Percentiles rank a stretch among this genome's conserved stretches.
Evolutionary conservation across 2,113 vertebrate species (phyloP).

Genomic region (Microcebus lehilahytsara): DNA sequence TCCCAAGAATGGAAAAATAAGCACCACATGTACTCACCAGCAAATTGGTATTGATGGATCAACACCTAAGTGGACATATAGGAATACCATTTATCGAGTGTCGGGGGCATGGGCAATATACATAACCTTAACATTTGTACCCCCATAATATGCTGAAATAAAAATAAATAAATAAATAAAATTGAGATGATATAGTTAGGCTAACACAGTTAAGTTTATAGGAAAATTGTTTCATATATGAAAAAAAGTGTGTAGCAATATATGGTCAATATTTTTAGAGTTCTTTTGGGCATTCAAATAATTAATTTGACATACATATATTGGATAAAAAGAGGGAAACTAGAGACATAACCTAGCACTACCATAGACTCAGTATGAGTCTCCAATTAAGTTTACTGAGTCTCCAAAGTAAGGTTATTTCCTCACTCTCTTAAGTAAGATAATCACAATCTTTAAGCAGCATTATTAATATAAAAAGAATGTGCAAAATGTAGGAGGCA

Average conservation of each 20-base stretch:
- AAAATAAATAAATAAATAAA: background rate
- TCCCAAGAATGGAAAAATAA: too few relatives aligned
- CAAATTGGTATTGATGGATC: too few relatives aligned
- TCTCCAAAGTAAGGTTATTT: background rate
- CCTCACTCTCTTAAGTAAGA: background rate
- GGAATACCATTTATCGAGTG: too few relatives aligned
- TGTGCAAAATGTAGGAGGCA: background rate
- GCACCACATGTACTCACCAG: too few relatives aligned
- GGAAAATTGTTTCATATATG: background rate
- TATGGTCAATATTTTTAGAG: background rate
- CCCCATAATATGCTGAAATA: too few relatives aligned
- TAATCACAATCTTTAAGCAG: background rate
- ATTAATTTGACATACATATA: background rate
- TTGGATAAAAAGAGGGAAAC: background rate
- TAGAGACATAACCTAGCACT: background rate
- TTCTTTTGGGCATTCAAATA: background rate
- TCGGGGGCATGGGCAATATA: too few relatives aligned
- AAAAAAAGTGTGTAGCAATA: background rate
- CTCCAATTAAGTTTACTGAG: background rate
- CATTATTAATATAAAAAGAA: background rate
- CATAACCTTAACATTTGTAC: too few relatives aligned
- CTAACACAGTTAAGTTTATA: background rate
- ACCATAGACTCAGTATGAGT: background rate
- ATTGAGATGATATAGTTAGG: background rate
- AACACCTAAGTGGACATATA: too few relatives aligned